Evolutionary conservation across 2,888 invertebrate species (phyloP), one percentile per base, ranked within the genome.

Genomic region (Trichogramma evanescens): DNA sequence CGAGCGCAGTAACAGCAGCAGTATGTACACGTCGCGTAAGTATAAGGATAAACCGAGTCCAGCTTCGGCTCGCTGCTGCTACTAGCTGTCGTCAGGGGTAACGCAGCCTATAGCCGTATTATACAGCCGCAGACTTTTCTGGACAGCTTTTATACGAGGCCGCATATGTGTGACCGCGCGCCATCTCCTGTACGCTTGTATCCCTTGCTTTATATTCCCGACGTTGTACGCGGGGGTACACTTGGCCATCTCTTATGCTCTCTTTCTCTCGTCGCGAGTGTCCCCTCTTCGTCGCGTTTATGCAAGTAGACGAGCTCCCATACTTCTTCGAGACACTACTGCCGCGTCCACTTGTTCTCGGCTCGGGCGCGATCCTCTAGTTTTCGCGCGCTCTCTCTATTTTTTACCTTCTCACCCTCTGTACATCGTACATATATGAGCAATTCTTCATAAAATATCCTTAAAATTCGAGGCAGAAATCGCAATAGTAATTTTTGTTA

Each of bases 181-280:
- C 63, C 66, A 65, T 69, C 70, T 67, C 69, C 66, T 72, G 71
- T 68, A 73, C 70, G 67, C 69, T 66, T 72, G 71, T 68, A 73
- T 72, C 69, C 70, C 66, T 26, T 68, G 69, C 66, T 74, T 74
- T 72, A 71, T 74, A 74, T 74, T 74, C 74, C 69, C 67, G 68
- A 70, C 72, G 69, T 66, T 69, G 66, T 68, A 65, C 69, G 63
- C 66, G 65, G 61, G 26, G 1, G 65, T 68, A 66, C 62, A 59
- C 59, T 46, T 10, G 41, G 42, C 48, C 46, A 8, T 13, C 38
- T 52, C 58, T 58, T 54, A 60, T 48, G 43, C 65, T 55, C 52
- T 58, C 65, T 59, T 54, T 58, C 45, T 65, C 55, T 48, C 26
- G 38, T 26, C 44, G 4, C 51, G 5, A 51, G 41, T 26, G 26